A percentile compares a stretch with the other conserved stretches of the same genome.
Evolutionary conservation across 2,113 vertebrate species (phyloP).

Genomic region (Ornithorhynchus anatinus): DNA sequence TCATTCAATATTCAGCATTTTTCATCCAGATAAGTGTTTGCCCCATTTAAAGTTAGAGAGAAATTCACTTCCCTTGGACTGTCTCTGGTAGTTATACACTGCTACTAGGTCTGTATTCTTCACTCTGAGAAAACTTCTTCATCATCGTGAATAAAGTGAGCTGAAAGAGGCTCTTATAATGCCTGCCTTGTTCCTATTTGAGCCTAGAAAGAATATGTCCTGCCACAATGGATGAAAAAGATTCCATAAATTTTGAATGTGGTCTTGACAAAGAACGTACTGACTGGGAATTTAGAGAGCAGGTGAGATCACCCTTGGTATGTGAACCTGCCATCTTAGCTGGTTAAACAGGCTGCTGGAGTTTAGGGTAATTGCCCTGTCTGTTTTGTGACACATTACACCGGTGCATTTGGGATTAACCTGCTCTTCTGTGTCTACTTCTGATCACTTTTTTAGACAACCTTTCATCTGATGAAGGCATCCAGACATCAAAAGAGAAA

Average conservation of each 20-base stretch:
- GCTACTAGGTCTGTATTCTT: background rate
- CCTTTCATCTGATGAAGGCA: slow-evolving; percentile 52
- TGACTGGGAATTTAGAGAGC: slow-evolving; percentile 14
- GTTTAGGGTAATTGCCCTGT: slow-evolving; percentile 16
- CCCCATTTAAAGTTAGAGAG: too few relatives aligned
- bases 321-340: slow-evolving; percentile 40
- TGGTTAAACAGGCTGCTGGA: slow-evolving; percentile 45
- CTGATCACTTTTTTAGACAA: slow-evolving; percentile 44
- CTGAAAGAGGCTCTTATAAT: background rate
- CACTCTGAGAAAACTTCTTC: background rate
- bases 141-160: background rate
- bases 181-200: background rate
- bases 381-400: slow-evolving; percentile 46
- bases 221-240: accelerated
- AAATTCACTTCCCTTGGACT: too few relatives aligned
- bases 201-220: accelerated
- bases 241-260: accelerated
- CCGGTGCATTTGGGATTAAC: slow-evolving; percentile 44
- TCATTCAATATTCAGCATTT: too few relatives aligned
- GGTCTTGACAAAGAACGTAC: slow-evolving; percentile 16
- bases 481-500: slow-evolving; percentile 51
- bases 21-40: too few relatives aligned
- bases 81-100: too few relatives aligned
- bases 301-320: slow-evolving; percentile 57
- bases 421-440: slow-evolving; percentile 48